These are phyloP conservation scores for Uloborus diversus DNA, from an alignment of 1,140 invertebrate genomes.

Conservation along the genomic window DNA sequence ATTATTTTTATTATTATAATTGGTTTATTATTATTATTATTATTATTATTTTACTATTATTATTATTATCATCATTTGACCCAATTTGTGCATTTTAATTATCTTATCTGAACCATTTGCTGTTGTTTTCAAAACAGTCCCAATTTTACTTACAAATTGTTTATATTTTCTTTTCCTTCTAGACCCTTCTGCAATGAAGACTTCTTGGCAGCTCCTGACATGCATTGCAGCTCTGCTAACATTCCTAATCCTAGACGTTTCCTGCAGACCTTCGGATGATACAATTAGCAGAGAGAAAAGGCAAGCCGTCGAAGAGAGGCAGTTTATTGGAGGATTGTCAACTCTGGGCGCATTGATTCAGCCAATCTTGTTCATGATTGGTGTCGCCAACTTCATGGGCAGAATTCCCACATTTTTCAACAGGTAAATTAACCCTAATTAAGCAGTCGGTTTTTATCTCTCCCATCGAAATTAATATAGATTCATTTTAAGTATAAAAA, in stretches of 20 bases:
- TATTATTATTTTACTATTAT: too few relatives aligned
- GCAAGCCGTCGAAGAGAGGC: slow-evolving; percentile 13
- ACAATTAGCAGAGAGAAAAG: not conserved
- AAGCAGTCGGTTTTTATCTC: not conserved
- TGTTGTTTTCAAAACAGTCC: too few relatives aligned
- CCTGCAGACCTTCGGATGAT: slow-evolving; percentile 3
- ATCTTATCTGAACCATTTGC: too few relatives aligned
- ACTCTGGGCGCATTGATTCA: slow-evolving; percentile 33
- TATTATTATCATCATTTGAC: too few relatives aligned
- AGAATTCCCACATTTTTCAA: slow-evolving; percentile 37
- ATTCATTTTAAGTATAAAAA: not conserved
- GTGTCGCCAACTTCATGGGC: slow-evolving; percentile 49
- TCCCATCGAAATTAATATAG: not conserved
- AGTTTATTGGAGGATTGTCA: slow-evolving; percentile 33
- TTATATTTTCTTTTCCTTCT: not conserved
- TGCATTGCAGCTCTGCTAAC: not conserved
- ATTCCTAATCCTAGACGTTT: not conserved
- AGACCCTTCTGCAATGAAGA: slow-evolving; percentile 15
- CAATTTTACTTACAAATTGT: too few relatives aligned
- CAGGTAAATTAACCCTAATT: slow-evolving; percentile 3
- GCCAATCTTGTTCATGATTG: slow-evolving; percentile 47
- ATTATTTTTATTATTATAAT: too few relatives aligned
- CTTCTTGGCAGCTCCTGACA: not conserved
- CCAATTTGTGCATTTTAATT: too few relatives aligned
- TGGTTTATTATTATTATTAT: too few relatives aligned